phyloP scores from a whole-genome alignment of 2,888 invertebrate species.

The Aelia acuminata region DNA sequence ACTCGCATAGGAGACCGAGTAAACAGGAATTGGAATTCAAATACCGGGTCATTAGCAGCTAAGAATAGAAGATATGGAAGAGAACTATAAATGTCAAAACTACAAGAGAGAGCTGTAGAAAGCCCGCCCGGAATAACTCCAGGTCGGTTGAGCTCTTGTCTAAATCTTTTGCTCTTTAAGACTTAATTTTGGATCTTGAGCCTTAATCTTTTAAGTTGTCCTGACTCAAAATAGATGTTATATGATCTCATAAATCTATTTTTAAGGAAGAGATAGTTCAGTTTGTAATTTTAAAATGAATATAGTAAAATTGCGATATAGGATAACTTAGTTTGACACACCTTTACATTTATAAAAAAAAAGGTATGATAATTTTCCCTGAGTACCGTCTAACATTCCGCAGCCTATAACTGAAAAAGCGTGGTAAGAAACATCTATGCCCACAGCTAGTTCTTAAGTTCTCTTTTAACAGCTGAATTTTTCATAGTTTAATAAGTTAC shows the following conservation, averaged over 20 bases:
- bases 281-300: no score
- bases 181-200: background rate
- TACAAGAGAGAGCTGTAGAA: constrained; percentile 10
- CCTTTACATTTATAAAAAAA: no score
- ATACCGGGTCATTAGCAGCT: constrained; percentile 4
- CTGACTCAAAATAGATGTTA: background rate
- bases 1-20: background rate
- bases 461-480: no score
- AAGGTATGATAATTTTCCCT: no score
- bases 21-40: background rate
- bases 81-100: constrained; percentile 33
- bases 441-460: no score
- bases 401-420: no score
- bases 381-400: no score
- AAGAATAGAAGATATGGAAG: constrained; percentile 1
- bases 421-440: no score
- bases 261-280: no score
- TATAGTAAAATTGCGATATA: no score
- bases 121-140: background rate
- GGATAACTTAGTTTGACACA: no score
- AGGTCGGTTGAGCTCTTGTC: background rate
- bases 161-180: background rate
- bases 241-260: background rate
- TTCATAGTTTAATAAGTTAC: no score
- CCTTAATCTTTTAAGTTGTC: background rate